These are phyloP conservation scores for Dreissena polymorpha DNA, from an alignment of 1,140 invertebrate species.

Conservation along the genomic window DNA sequence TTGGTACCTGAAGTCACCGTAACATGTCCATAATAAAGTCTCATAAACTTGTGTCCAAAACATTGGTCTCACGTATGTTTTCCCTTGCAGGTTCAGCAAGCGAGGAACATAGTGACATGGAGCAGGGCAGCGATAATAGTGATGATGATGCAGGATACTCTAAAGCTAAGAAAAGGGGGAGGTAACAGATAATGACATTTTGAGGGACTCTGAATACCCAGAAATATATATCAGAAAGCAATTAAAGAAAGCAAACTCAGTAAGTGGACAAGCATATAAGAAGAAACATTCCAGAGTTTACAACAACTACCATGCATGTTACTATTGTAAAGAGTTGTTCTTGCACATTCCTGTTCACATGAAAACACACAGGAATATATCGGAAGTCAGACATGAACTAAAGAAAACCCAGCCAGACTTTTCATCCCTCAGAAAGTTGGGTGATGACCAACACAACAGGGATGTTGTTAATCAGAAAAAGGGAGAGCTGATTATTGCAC, in stretches of 20 bases:
- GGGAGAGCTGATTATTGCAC: neutral
- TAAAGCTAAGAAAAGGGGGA: neutral
- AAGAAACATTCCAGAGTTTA: constrained; percentile 9
- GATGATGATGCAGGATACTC: neutral
- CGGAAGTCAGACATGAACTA: neutral
- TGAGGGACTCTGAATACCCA: neutral
- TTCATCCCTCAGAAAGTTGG: neutral
- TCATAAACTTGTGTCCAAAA: too few relatives aligned
- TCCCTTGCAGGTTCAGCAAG: neutral
- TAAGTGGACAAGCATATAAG: constrained; percentile 8
- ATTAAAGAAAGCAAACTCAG: constrained; percentile 1
- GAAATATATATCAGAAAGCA: constrained; percentile 16
- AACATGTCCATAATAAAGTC: too few relatives aligned
- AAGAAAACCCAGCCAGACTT: constrained; percentile 5
- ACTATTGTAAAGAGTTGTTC: neutral
- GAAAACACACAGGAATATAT: constrained; percentile 16
- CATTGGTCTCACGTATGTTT: too few relatives aligned
- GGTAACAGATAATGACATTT: constrained; percentile 1
- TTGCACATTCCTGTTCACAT: neutral
- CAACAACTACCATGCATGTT: constrained; percentile 1
- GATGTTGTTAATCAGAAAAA: neutral
- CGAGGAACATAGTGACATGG: neutral
- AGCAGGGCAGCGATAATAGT: neutral
- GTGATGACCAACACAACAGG: constrained; percentile 9
- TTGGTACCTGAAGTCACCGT: too few relatives aligned